A percentile compares a stretch with the other conserved stretches of the same genome.
Conservation (phyloP, 1,140 invertebrate genomes). For the Halictus rubicundus region DNA sequence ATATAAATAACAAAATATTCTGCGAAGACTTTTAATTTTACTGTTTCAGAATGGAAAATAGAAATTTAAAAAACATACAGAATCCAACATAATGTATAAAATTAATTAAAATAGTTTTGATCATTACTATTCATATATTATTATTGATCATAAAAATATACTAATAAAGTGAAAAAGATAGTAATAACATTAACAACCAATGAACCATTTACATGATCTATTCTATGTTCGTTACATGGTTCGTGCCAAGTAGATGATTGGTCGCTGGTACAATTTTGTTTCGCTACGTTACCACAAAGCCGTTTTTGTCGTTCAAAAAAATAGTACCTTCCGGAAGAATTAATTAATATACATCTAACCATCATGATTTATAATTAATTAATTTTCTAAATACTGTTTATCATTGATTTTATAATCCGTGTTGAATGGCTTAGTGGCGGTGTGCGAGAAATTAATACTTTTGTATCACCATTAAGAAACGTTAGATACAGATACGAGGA, state of each 20-base stretch:
- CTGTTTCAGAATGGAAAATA: too few relatives aligned
- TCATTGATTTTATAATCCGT: background rate
- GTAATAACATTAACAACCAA: background rate
- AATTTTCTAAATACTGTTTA: background rate
- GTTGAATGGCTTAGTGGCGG: background rate
- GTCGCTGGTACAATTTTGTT: slow-evolving; percentile 30
- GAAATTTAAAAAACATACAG: too few relatives aligned
- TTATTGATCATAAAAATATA: background rate
- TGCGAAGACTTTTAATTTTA: too few relatives aligned
- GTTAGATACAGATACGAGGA: slow-evolving; percentile 12
- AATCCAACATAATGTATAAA: too few relatives aligned
- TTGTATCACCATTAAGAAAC: background rate
- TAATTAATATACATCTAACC: slow-evolving; percentile 14
- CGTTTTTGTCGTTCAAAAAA: slow-evolving; percentile 40
- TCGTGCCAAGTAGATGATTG: slow-evolving; percentile 27
- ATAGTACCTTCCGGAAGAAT: slow-evolving; percentile 25
- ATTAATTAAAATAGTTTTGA: background rate
- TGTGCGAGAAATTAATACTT: background rate
- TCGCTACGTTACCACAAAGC: slow-evolving; percentile 31
- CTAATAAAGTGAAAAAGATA: too few relatives aligned
- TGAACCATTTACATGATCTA: background rate
- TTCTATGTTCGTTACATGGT: slow-evolving; percentile 13
- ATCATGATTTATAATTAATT: slow-evolving; percentile 16
- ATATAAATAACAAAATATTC: too few relatives aligned
- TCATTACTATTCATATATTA: background rate